Evolutionary conservation across 1,140 invertebrate species (phyloP).

Genomic region (Geopemphigus sp.): DNA sequence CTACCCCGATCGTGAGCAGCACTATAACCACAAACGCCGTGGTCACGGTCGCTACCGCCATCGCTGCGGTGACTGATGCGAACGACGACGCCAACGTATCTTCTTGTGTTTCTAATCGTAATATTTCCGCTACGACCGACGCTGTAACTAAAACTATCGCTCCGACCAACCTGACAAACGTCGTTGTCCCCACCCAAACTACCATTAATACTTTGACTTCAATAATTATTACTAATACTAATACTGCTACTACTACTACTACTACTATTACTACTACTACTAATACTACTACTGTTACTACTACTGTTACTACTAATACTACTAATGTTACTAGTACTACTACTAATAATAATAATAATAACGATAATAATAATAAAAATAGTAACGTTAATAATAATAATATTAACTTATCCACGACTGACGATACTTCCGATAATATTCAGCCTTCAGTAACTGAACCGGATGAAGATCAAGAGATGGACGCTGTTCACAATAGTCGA

Average conservation of each 20-base stretch:
- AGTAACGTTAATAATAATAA: no score
- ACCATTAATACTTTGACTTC: no score
- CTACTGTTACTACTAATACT: no score
- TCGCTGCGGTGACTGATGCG: neutral
- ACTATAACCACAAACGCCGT: neutral
- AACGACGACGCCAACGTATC: neutral
- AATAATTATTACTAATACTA: no score
- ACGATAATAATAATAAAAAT: no score
- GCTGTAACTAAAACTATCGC: neutral
- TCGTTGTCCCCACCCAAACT: no score
- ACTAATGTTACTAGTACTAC: no score
- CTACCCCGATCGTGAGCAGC: neutral
- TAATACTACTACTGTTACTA: no score
- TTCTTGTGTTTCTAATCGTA: neutral
- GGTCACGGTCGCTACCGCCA: neutral
- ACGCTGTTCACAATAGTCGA: conserved; percentile 27
- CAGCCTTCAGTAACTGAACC: neutral
- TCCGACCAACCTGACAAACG: neutral
- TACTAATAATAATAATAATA: no score
- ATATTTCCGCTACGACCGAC: neutral
- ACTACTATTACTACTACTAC: no score
- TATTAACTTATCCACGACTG: no score
- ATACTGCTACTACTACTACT: no score
- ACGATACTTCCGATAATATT: neutral
- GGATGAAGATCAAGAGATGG: conserved; percentile 1